These are phyloP conservation scores for Upupa epops DNA, from an alignment of 2,113 vertebrate species.

Conservation along the genomic window DNA sequence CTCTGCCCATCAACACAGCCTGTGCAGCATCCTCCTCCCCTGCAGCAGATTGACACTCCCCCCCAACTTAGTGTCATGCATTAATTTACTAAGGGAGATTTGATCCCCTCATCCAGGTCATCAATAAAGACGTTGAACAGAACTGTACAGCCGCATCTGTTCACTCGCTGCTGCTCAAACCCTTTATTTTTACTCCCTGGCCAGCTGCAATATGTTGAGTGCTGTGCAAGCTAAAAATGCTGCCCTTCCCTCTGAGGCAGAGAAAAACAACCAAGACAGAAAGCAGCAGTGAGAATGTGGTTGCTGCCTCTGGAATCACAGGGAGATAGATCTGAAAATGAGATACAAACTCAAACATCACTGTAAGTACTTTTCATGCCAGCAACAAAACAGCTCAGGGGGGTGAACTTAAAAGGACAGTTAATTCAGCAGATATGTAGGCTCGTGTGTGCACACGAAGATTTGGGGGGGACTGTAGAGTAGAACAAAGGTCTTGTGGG, in stretches of 20 bases:
- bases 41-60: no score
- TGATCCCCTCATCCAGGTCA: no score
- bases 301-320: neutral
- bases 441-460: neutral
- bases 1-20: no score
- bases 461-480: neutral
- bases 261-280: conserved; percentile 27
- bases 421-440: neutral
- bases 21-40: no score
- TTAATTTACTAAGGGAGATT: no score
- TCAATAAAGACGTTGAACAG: no score
- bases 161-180: conserved; percentile 1
- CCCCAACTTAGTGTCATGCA: no score
- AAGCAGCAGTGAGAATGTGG: neutral
- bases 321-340: neutral
- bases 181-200: conserved; percentile 54
- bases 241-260: conserved; percentile 39
- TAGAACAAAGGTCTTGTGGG: neutral
- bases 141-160: conserved; percentile 34
- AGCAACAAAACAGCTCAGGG: neutral
- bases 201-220: conserved; percentile 51
- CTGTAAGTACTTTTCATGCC: neutral
- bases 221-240: conserved; percentile 27
- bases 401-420: neutral
- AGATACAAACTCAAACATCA: neutral